Base-by-base conservation (phyloP, 2,797 vertebrate species). In the Sphenopsis melanotis region DNA sequence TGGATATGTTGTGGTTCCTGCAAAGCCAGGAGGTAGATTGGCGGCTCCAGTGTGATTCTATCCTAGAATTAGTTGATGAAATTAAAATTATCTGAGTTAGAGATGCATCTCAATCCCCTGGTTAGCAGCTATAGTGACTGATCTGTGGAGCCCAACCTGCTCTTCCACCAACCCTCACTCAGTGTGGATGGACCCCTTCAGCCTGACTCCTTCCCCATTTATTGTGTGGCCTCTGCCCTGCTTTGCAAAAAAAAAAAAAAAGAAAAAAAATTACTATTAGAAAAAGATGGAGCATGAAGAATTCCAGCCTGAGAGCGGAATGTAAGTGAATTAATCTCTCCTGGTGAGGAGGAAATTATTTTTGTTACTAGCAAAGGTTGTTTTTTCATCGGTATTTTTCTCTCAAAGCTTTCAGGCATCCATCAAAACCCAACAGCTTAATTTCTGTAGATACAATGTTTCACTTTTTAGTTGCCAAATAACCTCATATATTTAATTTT, bases 401-500 rank as follows among this genome's bases (percentile, higher is more conserved):
- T 92, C 49, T 78, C 83, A 68, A 60, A 90, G 81, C 86, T 95
- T 95, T 96, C 81, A 93, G 77, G 55, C 88, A 72, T 94, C 92
- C 90, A 82, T 95, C 90, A 96, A 90, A 95, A 60, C n/a, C 63
- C 80, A 96, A 77, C 70, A 90, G 70, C 64, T 86, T 94, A 89
- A 95, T 96, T 95, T 96, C 87, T 93, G 77, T 85, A 94, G 92
- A 90, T 94, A 83, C 79, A 93, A 27, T 78, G 85, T 95, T 95
- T 93, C 81, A 64, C 46, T 77, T 95, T 95, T 95, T 92, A 82
- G 70, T 94, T 95, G 75, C 93, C 86, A 96, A 95, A 95, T 94
- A 95, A 87, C 88, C 83, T 90, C 92, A 95, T 90, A 72, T 53
- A 95, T 90, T 95, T 95, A 94, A 95, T 94, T 95, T 95, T 89